Evolutionary conservation across 2,113 vertebrate genomes (phyloP), one percentile per base, ranked within the genome.

Genomic region (Elachura formosa): DNA sequence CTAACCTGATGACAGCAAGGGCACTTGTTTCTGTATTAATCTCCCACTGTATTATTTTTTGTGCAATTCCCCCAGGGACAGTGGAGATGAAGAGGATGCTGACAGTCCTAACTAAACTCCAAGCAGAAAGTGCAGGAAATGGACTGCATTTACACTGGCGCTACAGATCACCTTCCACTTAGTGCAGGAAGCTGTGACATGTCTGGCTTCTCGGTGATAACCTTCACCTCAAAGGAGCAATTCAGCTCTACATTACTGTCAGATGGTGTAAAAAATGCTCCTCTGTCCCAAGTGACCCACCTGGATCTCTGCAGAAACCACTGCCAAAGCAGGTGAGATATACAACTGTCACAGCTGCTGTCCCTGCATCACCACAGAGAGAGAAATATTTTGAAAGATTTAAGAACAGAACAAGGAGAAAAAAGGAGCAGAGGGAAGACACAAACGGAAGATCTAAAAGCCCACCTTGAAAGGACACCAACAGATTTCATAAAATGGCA

Each of bases 171-270:
- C 31, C 58, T 76, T 38, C 54, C 63, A 48, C 52, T 56, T 13
- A 34, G 58, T 11, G 59, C 79, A 61, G 51, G 69, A 24, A 68
- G 59, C 45, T 64, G 59, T 36, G 78, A 87, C 59, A 49, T 4
- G 2, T 15, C 43, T 40, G 63, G 59, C 48, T 76, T n/a, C 77
- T 56, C 56, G 41, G 58, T 20, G 59, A 46, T 31, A 84, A 43
- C 45, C 54, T 82, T 77, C 63, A 84, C 55, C 86, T 84, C 86
- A 51, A 13, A 84, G 74, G 69, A 77, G 59, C 54, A 77, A 63
- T 68, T 72, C 68, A 55, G 52, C 34, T 54, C 74, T 68, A 33
- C 29, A 14, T 68, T 59, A 20, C 33, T 84, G 86, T n/a, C 64
- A 68, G 7, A 90, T 49, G 14, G 52, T n/a, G 62, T 36, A 49